A percentile compares a stretch with the other conserved stretches of the same genome.
Conservation (phyloP, 2,113 vertebrate genomes). For the Rhea pennata region DNA sequence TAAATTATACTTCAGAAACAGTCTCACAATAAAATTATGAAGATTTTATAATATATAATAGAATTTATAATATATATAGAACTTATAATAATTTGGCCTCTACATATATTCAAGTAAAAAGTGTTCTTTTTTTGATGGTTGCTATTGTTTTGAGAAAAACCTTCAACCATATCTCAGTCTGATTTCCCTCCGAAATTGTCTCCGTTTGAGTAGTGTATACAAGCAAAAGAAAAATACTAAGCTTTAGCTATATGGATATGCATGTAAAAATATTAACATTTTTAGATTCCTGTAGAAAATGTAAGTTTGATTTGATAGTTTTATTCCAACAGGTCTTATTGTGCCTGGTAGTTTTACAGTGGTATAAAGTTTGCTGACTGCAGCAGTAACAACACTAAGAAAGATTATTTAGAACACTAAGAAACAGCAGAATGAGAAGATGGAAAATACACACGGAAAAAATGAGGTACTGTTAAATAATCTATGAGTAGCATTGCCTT, state of each 20-base stretch:
- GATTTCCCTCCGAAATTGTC: not conserved
- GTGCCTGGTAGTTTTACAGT: not conserved
- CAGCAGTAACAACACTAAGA: not conserved
- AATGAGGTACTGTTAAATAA: not conserved
- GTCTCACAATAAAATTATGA: not conserved
- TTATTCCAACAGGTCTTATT: not conserved
- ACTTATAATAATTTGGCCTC: not conserved
- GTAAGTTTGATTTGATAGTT: not conserved
- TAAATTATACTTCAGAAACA: not conserved
- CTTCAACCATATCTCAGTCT: not conserved
- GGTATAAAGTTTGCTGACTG: not conserved
- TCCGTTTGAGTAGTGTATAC: not conserved
- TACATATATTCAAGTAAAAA: not conserved
- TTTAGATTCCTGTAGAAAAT: not conserved
- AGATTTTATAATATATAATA: not conserved
- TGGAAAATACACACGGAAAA: not conserved
- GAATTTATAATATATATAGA: no score
- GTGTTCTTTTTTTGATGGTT: not conserved
- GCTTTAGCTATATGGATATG: not conserved
- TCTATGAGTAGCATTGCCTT: not conserved
- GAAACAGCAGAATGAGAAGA: not conserved
- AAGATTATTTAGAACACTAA: not conserved
- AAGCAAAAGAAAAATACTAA: not conserved
- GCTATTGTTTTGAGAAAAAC: not conserved
- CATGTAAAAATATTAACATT: not conserved